Base-by-base conservation (phyloP, 1,140 invertebrate genomes). In the roundworm (Caenorhabditis elegans) region DNA sequence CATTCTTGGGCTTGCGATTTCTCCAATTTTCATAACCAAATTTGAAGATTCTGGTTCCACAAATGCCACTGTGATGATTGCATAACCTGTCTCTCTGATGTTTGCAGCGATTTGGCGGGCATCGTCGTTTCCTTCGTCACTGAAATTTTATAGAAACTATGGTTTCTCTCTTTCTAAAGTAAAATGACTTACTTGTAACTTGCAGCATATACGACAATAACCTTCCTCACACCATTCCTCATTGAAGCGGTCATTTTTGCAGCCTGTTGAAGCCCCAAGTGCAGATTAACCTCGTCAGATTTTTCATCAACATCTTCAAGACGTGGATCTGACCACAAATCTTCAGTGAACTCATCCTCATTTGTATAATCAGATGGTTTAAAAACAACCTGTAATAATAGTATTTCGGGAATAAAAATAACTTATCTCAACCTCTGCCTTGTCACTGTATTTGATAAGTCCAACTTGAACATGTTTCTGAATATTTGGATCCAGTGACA, bases 401-500 rank as follows among this genome's bases (percentile, higher is more conserved):
- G n/a, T n/a, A n/a, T n/a, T n/a, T n/a, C n/a, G n/a, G n/a, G n/a
- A n/a, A n/a, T n/a, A n/a, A n/a, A n/a, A n/a, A n/a, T n/a, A n/a
- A n/a, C n/a, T n/a, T n/a, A n/a, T n/a, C n/a, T n/a, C n/a, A n/a
- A n/a, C 60, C 34, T 70, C 60, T 11, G 60, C 15, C 6, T 19
- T n/a, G 10, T 70, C 17, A 70, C 60, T 70, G 60, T 70, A 70
- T 19, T 70, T 70, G 34, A 70, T 70, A 2, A 70, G 26, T 19
- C 60, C 60, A 22, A 70, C 60, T 70, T 70, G 60, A 15, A 70
- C 60, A 13, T 70, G 60, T 24, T 70, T 70, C 60, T 70, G 34
- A 22, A 70, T 70, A 3, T 24, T 22, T 2, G 60, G 60, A 70
- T 70, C 60, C 31, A 70, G 28, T 22, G 60, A 39, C 60, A 70